Evolutionary conservation across 2,797 vertebrate genomes (phyloP), one percentile per base, ranked within the genome.

Genomic region (Mormyrops boulengeri): DNA sequence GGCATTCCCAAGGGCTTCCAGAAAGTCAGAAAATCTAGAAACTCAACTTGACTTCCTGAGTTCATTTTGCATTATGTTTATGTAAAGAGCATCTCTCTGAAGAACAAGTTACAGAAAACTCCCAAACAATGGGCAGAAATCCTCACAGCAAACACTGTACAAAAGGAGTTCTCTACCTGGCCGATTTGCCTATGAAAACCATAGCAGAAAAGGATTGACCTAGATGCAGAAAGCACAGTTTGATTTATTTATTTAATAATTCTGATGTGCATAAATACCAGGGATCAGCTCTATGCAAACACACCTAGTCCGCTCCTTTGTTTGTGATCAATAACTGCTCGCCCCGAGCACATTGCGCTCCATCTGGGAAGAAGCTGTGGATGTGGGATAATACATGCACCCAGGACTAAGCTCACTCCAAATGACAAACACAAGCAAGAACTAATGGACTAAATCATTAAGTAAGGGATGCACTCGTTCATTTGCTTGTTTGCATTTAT

Each of bases 361-460:
- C 89, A 89, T 90, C 90, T 89, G 88, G 77, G 90, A 87, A 14
- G 91, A 88, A 90, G 89, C 53, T 88, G 57, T 57, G 90, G 85
- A 66, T 19, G 22, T 50, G 91, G 89, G 91, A 91, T 92, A 91
- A 91, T 91, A 90, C 91, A 93, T 91, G 94, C 88, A 88, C 91
- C 91, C 91, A 47, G 91, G 92, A 92, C 90, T 89, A 93, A 94
- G 88, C 91, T 44, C 88, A 88, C 91, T 92, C 89, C 90, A 88
- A 88, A 92, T 88, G 92, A 92, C 93, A 90, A 92, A 94, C 91
- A 90, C 92, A 85, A 47, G 77, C 90, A 90, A 87, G 26, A 87
- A 89, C 92, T 94, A 93, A 94, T 90, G 90, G 93, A 93, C 91
- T 89, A 34, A 88, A 93, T 96, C 94, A 94, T 95, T 95, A 92